phyloP scores from a whole-genome alignment of 1,140 invertebrate genomes.

The Drosophila tsacasi region DNA sequence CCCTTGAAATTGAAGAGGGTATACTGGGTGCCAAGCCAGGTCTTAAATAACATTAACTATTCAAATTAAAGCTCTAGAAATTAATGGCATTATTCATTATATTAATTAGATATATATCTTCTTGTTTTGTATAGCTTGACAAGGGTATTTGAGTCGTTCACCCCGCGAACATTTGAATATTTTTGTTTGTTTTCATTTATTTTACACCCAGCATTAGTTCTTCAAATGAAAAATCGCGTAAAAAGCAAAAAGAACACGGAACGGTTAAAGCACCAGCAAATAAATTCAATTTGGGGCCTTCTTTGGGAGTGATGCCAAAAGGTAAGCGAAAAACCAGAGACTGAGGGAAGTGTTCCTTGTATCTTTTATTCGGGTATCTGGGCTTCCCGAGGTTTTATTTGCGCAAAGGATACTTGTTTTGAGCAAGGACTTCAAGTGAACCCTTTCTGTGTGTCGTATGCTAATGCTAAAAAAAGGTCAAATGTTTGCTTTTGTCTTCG shows the following conservation, averaged over 20 bases:
- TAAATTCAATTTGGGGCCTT: slow-evolving; percentile 19
- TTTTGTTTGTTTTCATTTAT: background rate
- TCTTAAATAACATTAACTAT: background rate
- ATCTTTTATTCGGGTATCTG: background rate
- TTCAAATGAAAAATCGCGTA: slow-evolving; percentile 30
- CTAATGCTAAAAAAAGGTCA: slow-evolving; percentile 37
- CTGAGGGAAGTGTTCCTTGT: background rate
- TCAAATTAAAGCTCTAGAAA: background rate
- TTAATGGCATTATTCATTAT: background rate
- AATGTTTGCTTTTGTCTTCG: slow-evolving; percentile 23
- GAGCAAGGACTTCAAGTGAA: slow-evolving; percentile 7
- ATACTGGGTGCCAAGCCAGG: background rate
- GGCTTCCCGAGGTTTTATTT: slow-evolving; percentile 2
- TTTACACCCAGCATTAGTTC: background rate
- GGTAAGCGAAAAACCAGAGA: background rate
- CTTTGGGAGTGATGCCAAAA: background rate
- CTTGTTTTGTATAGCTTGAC: background rate
- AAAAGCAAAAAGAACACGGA: slow-evolving; percentile 8
- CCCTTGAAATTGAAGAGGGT: background rate
- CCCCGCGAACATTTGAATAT: background rate
- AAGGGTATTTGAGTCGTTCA: slow-evolving; percentile 9
- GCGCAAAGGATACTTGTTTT: slow-evolving; percentile 13
- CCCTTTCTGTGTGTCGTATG: slow-evolving; percentile 16
- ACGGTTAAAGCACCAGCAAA: slow-evolving; percentile 12
- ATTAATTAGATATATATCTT: background rate